phyloP scores from a whole-genome alignment of 2,113 vertebrate genomes.

The Nannobrachium achirus region DNA sequence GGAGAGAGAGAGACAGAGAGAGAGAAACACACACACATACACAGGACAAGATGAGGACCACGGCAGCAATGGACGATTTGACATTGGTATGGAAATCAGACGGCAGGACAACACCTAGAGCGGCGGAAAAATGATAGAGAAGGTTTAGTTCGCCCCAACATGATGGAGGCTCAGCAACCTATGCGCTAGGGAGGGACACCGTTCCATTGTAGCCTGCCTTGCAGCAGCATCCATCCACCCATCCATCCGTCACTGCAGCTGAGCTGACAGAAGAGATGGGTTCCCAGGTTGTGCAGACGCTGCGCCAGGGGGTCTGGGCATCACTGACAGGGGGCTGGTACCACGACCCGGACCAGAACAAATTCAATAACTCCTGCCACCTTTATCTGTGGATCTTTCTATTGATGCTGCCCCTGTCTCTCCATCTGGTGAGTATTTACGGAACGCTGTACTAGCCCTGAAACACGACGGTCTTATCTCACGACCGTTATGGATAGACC shows the following conservation, averaged over 20 bases:
- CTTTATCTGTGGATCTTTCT: conserved; percentile 96
- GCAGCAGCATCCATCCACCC: conserved; percentile 64
- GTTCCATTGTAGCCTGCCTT: conserved; percentile 73
- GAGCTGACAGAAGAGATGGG: conserved; percentile 81
- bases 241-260: conserved; percentile 27
- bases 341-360: conserved; percentile 95
- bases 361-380: conserved; percentile 95
- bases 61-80: conserved; percentile 42
- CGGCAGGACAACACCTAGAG: conserved; percentile 30
- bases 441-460: no score
- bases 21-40: no score
- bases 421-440: conserved; percentile 90
- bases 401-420: conserved; percentile 88
- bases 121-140: conserved; percentile 49
- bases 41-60: conserved; percentile 67
- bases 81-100: conserved; percentile 42
- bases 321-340: conserved; percentile 96
- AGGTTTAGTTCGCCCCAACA: conserved; percentile 55
- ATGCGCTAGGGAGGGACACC: conserved; percentile 51
- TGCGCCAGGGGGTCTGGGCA: conserved; percentile 95
- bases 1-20: conserved; percentile 37
- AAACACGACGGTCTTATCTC: no score
- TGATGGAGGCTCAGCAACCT: conserved; percentile 74
- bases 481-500: no score
- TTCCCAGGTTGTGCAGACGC: conserved; percentile 89